phyloP scores from a whole-genome alignment of 92 coral and sea anemone species.

The Ricordea florida region DNA sequence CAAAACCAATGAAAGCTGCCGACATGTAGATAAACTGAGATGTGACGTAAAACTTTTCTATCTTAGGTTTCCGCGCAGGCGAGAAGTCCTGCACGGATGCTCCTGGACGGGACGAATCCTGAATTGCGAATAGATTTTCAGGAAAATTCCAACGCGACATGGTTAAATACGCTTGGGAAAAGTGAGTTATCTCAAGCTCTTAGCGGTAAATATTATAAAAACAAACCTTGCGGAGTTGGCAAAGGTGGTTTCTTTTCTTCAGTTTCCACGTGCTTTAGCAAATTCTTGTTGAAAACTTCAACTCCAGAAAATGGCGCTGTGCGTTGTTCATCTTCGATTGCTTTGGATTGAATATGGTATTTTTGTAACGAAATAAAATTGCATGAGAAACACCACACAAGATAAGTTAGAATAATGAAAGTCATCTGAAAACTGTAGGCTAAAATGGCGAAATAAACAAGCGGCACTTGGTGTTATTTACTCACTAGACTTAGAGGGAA shows the following conservation, averaged over 20 bases:
- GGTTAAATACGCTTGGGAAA: too few relatives aligned
- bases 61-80: too few relatives aligned
- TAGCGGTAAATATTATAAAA: too few relatives aligned
- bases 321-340: constrained; percentile 92
- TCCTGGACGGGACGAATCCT: too few relatives aligned
- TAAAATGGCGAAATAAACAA: constrained; percentile 27
- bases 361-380: constrained; percentile 16
- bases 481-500: constrained; percentile 90
- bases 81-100: too few relatives aligned
- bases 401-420: background rate
- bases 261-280: constrained; percentile 89
- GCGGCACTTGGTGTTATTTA: background rate
- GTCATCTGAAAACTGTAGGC: too few relatives aligned
- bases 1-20: too few relatives aligned
- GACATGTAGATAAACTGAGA: too few relatives aligned
- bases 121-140: too few relatives aligned
- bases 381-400: background rate
- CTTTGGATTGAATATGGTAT: constrained; percentile 36
- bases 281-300: constrained; percentile 89
- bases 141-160: too few relatives aligned
- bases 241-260: constrained; percentile 76
- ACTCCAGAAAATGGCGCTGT: constrained; percentile 96
- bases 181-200: too few relatives aligned
- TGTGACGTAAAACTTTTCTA: too few relatives aligned
- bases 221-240: constrained; percentile 93